Conservation (phyloP, 1,140 invertebrate species). For the Cydia splendana region DNA sequence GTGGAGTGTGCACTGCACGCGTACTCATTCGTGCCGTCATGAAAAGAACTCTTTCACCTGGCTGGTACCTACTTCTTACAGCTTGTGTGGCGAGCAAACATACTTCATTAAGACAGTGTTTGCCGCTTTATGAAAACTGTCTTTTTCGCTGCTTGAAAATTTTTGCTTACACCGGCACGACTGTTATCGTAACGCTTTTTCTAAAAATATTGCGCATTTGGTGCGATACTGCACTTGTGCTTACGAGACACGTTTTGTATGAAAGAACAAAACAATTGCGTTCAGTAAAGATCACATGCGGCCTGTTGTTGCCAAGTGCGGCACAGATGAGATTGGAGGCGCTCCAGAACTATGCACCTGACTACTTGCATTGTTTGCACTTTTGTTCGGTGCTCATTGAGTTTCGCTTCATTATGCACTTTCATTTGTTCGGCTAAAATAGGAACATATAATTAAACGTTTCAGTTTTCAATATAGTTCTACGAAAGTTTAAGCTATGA, state of each 20-base stretch:
- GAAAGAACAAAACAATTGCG: conserved; percentile 62
- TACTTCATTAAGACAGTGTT: conserved; percentile 56
- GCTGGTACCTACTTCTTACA: conserved; percentile 42
- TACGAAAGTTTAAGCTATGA: too few relatives aligned
- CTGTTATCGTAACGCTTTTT: neutral
- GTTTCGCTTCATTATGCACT: neutral
- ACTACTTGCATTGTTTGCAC: conserved; percentile 30
- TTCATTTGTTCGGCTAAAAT: neutral
- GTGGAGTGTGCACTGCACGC: conserved; percentile 48
- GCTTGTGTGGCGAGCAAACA: conserved; percentile 43
- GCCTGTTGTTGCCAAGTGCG: conserved; percentile 58
- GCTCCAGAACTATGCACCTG: conserved; percentile 57
- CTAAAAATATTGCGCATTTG: conserved; percentile 1
- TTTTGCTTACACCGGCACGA: neutral
- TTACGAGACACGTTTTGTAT: conserved; percentile 68
- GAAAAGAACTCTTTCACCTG: conserved; percentile 60
- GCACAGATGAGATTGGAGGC: conserved; percentile 63
- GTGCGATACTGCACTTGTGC: conserved; percentile 56
- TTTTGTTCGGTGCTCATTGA: conserved; percentile 19
- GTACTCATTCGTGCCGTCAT: conserved; percentile 57
- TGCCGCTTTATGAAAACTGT: conserved; percentile 45
- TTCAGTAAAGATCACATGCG: conserved; percentile 67
- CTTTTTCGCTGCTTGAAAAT: conserved; percentile 8
- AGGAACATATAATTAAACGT: neutral
- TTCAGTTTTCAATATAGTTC: neutral